Evolutionary conservation across 2,797 vertebrate species (phyloP).

Genomic region (Mus caroli): DNA sequence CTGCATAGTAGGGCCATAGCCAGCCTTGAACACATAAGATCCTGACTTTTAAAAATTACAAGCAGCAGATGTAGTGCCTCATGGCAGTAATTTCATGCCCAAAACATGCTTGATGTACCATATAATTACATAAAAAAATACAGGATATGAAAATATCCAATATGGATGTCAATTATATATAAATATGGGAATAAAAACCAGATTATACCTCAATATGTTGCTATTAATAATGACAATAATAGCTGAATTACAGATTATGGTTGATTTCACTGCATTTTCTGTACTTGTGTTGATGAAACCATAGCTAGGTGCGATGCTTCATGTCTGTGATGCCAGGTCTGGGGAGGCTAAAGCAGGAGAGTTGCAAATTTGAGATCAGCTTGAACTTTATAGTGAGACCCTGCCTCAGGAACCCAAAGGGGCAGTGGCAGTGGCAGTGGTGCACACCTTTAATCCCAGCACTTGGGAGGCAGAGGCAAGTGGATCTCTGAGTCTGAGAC

Average conservation of each 20-base stretch:
- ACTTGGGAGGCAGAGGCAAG: not conserved
- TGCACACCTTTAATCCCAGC: not conserved
- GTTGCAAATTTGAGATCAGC: not conserved
- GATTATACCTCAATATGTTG: slow-evolving; percentile 11
- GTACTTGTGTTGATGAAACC: slow-evolving; percentile 24
- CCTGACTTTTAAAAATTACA: not conserved
- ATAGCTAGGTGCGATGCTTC: not conserved
- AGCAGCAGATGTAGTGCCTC: not conserved
- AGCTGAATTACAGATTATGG: slow-evolving; percentile 50
- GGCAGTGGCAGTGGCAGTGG: not conserved
- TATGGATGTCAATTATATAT: slow-evolving; percentile 54
- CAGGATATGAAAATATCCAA: not conserved
- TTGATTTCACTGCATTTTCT: slow-evolving; percentile 34
- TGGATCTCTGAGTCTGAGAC: not conserved
- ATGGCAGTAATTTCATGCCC: not conserved
- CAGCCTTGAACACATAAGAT: not conserved
- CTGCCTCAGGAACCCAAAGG: not conserved
- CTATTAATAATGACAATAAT: slow-evolving; percentile 42
- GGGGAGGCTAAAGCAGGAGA: not conserved
- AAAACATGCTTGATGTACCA: not conserved
- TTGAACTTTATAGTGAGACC: not conserved
- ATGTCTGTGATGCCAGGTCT: not conserved
- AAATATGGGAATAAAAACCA: slow-evolving; percentile 57
- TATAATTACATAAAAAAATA: slow-evolving; percentile 49
- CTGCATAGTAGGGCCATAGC: not conserved